Percentiles rank a stretch among this genome's conserved stretches.
phyloP scores from a whole-genome alignment of 2,113 vertebrate genomes.

The Hippoglossus stenolepis region DNA sequence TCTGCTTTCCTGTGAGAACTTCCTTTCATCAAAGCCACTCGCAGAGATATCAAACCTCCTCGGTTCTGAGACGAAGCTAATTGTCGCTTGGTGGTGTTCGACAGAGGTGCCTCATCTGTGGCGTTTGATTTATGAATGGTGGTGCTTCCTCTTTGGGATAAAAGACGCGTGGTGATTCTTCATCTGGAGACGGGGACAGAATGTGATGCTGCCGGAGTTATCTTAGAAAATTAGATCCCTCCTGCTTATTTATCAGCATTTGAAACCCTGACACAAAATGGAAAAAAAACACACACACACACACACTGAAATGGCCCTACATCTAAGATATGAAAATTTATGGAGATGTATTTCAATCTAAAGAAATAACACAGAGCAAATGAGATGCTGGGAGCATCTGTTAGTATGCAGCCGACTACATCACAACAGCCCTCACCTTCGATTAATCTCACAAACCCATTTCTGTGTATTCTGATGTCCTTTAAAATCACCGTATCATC shows the following conservation, averaged over 20 bases:
- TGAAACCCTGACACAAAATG: neutral
- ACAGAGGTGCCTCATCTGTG: slow-evolving; percentile 41
- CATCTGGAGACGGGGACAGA: slow-evolving; percentile 22
- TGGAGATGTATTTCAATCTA: slow-evolving; percentile 15
- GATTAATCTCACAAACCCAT: slow-evolving; percentile 46
- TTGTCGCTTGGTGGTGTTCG: slow-evolving; percentile 43
- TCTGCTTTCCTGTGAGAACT: slow-evolving; percentile 4
- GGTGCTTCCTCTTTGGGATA: slow-evolving; percentile 39
- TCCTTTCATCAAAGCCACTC: slow-evolving; percentile 35
- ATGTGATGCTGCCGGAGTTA: neutral
- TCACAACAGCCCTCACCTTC: slow-evolving; percentile 32
- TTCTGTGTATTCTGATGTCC: neutral
- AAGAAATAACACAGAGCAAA: slow-evolving; percentile 27
- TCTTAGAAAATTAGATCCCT: neutral
- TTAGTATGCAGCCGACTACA: slow-evolving; percentile 14
- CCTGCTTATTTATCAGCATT: slow-evolving; percentile 9
- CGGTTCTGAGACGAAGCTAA: slow-evolving; percentile 57
- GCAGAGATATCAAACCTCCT: slow-evolving; percentile 34
- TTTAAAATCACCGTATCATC: neutral
- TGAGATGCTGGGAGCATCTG: slow-evolving; percentile 24
- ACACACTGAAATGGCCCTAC: neutral
- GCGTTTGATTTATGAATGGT: slow-evolving; percentile 67
- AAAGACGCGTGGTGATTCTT: slow-evolving; percentile 35
- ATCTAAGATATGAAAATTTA: slow-evolving; percentile 6
- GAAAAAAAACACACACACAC: neutral